Evolutionary conservation across 2,113 vertebrate species (phyloP).

Genomic region (Protobothrops mucrosquamatus): DNA sequence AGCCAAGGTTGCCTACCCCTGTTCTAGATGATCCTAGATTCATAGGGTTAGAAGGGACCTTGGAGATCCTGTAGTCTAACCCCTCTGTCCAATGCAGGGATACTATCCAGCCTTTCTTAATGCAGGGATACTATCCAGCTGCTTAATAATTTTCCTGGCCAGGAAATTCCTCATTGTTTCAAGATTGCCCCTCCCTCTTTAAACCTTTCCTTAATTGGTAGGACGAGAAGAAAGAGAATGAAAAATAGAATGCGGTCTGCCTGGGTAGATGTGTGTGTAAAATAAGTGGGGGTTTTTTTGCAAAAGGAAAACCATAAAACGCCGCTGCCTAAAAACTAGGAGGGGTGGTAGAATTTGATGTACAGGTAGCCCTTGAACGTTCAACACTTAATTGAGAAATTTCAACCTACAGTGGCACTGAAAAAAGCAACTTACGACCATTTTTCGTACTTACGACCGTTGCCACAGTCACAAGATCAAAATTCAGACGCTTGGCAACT

Average conservation of each 20-base stretch:
- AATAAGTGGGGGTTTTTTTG: too few relatives aligned
- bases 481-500: too few relatives aligned
- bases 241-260: background rate
- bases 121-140: background rate
- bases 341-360: background rate
- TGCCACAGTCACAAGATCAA: background rate
- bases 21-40: background rate
- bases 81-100: background rate
- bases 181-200: background rate
- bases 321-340: background rate
- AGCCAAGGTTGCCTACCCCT: too few relatives aligned
- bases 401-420: background rate
- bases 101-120: background rate
- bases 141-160: background rate
- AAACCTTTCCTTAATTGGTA: background rate
- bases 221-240: background rate
- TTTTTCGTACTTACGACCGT: background rate
- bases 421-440: background rate
- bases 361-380: background rate
- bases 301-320: background rate
- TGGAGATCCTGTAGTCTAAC: background rate
- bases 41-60: background rate
- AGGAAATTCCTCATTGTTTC: background rate
- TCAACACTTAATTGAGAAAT: background rate
- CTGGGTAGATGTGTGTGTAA: background rate